phyloP scores from a whole-genome alignment of 2,888 invertebrate species.

The Acanthococcus lagerstroemiae region DNA sequence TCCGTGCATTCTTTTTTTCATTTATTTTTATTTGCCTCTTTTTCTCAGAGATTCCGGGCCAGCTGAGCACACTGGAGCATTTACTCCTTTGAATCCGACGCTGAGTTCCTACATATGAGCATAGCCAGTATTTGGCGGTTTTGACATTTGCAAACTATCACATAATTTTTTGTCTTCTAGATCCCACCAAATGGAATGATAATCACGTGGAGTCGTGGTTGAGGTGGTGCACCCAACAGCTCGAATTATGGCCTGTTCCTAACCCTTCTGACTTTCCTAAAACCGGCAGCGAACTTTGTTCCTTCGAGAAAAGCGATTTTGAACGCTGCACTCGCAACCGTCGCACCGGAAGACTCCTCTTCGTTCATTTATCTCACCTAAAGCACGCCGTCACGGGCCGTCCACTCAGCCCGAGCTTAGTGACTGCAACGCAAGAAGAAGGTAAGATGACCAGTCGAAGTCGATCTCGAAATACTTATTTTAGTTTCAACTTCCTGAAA shows the following conservation, averaged over 20 bases:
- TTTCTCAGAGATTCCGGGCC: too few relatives aligned
- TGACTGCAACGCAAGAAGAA: slow-evolving; percentile 27
- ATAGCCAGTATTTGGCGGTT: too few relatives aligned
- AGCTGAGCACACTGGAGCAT: too few relatives aligned
- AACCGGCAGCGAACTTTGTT: slow-evolving; percentile 49
- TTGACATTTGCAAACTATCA: too few relatives aligned
- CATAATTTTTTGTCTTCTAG: slow-evolving; percentile 40
- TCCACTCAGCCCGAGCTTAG: slow-evolving; percentile 45
- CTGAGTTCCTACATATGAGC: too few relatives aligned
- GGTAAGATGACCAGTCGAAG: slow-evolving; percentile 29
- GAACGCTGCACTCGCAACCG: slow-evolving; percentile 47
- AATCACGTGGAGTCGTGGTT: slow-evolving; percentile 53
- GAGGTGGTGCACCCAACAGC: slow-evolving; percentile 51
- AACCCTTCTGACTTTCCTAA: slow-evolving; percentile 48
- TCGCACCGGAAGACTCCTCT: slow-evolving; percentile 48
- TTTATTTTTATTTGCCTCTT: neutral
- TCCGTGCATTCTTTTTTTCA: neutral
- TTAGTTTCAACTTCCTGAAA: too few relatives aligned
- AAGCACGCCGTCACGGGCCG: slow-evolving; percentile 52
- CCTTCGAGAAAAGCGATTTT: slow-evolving; percentile 54
- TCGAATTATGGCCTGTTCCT: slow-evolving; percentile 49
- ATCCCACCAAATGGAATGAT: slow-evolving; percentile 54
- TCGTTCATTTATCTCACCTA: slow-evolving; percentile 53
- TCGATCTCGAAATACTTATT: neutral
- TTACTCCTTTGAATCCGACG: too few relatives aligned